A percentile compares a stretch with the other conserved stretches of the same genome.
These are phyloP conservation scores for Silurus meridionalis DNA, from an alignment of 2,113 vertebrate species.

Conservation along the genomic window DNA sequence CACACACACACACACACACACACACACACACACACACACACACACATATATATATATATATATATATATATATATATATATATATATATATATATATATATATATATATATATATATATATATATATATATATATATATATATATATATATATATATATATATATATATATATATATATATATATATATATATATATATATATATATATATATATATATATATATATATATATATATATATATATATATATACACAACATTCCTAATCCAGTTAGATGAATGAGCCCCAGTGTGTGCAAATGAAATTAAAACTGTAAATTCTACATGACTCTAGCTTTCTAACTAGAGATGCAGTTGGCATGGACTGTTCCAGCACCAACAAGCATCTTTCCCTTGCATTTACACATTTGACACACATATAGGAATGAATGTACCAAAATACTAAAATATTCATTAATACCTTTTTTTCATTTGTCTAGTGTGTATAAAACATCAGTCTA, in stretches of 20 bases:
- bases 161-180: no score
- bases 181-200: no score
- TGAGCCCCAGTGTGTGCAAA: not conserved
- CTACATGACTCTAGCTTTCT: not conserved
- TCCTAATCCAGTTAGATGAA: not conserved
- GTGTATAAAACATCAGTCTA: conserved; percentile 28
- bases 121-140: no score
- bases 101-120: no score
- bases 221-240: no score
- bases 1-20: no score
- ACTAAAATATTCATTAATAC: conserved; percentile 62
- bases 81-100: no score
- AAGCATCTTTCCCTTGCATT: not conserved
- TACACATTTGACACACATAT: not conserved
- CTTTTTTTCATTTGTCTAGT: conserved; percentile 45
- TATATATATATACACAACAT: not conserved
- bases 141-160: no score
- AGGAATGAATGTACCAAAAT: conserved; percentile 13
- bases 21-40: no score
- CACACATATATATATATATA: no score
- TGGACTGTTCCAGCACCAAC: not conserved
- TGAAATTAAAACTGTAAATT: not conserved
- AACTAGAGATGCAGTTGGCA: not conserved
- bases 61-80: no score
- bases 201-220: no score